Base-by-base conservation (phyloP, 2,113 vertebrate species). In the Perccottus glenii region DNA sequence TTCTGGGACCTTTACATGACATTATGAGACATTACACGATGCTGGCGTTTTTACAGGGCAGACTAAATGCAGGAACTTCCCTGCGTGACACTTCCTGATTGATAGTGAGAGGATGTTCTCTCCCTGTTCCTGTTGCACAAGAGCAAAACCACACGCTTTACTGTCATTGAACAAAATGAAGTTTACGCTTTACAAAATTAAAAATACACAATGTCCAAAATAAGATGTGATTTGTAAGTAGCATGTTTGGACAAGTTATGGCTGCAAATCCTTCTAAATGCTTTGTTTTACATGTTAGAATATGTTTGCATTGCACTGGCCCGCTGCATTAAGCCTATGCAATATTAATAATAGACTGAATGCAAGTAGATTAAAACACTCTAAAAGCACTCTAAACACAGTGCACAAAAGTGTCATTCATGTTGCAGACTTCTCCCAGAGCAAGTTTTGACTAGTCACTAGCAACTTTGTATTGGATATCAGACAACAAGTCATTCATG, bases 251-350 rank as follows among this genome's bases (percentile, higher is more conserved):
- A 55, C 52, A 55, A 36, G 52, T 55, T 4, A 81, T 93, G 94
- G 93, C 92, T 93, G 71, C 92, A 94, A 84, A 91, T 89, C 32
- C 44, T 27, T 27, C 44, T 46, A 14, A 46, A 10, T 5, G 44
- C 44, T 46, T 14, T 12, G 11, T 11, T 46, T 46, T 46, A 46
- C 12, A 46, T 11, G 3, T 10, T 46, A 46, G 12, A 1, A 10
- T 4, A 5, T 48, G 47, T 9, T 52, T 33, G 33, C 32, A 52
- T 6, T 32, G 19, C 50, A 52, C 5, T 52, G 38, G 38, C 38
- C 38, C 35, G 60, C 42, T 63, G 46, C 59, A 68, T 47, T 46
- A 44, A 38, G 12, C 45, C 27, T 67, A 63, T 60, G 49, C 42
- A 9, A 52, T 66, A 7, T 33, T 55, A 11, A 49, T 49, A 53